phyloP scores from a whole-genome alignment of 2,113 vertebrate genomes.

The Eubucco bourcierii region DNA sequence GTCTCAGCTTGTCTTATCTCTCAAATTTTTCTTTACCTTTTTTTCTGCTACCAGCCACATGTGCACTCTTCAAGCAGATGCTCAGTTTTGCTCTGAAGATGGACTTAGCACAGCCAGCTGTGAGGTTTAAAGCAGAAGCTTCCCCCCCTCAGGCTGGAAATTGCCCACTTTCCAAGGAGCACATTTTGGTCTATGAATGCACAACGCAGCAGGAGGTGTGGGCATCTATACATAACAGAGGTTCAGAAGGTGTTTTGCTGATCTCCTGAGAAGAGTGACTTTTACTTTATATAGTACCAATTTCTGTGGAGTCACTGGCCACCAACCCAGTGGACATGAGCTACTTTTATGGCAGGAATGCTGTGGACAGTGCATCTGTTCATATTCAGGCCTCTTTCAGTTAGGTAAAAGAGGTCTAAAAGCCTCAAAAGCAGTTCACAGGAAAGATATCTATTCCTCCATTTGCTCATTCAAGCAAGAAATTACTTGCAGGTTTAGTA shows the following conservation, averaged over 20 bases:
- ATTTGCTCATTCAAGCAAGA: background rate
- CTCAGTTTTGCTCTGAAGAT: background rate
- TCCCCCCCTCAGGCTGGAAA: background rate
- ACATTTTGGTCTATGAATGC: background rate
- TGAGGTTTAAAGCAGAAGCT: background rate
- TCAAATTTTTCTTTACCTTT: background rate
- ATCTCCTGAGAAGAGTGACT: background rate
- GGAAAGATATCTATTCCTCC: background rate
- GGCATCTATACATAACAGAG: background rate
- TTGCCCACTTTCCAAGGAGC: background rate
- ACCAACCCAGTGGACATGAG: background rate
- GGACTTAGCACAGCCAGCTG: background rate
- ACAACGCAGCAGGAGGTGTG: background rate
- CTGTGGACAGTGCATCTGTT: rapidly evolving
- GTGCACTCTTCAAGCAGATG: background rate
- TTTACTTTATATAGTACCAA: background rate
- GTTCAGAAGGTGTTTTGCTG: background rate
- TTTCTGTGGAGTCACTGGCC: background rate
- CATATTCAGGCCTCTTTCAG: background rate
- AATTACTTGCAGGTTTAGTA: background rate
- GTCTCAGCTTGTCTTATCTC: background rate
- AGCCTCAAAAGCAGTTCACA: background rate
- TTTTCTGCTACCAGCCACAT: background rate
- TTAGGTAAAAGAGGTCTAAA: background rate
- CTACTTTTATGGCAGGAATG: background rate